Evolutionary conservation across 2,113 vertebrate species (phyloP), one percentile per base, ranked within the genome.

Genomic region (Galeopterus variegatus): DNA sequence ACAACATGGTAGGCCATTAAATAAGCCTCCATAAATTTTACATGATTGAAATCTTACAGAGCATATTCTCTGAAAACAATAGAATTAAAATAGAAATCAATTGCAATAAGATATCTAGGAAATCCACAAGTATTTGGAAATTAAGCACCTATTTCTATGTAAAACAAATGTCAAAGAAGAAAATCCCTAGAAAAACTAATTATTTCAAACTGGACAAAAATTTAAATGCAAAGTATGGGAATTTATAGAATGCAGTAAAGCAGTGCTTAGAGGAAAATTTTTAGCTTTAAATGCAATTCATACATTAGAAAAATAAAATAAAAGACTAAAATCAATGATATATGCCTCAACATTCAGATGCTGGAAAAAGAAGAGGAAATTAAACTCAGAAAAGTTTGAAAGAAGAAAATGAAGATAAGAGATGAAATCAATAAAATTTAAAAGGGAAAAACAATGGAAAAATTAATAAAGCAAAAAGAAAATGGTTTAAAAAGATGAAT

Each of bases 111-210:
- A 9, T 58, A 92, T 28, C 23, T 76, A 17, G 48, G 84, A 84
- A 65, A 62, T 31, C 13, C 31, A 33, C 5, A 45, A 58, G 45
- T 73, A 54, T 52, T 73, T 73, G 36, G 13, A 90, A 96, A 90
- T 56, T 86, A 73, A 86, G n/a, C 19, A 41, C 33, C 19, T n/a
- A 60, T 3, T 88, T 92, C 31, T 77, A 67, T 36, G 56, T 88
- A 88, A 88, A 77, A 64, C 23, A 92, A 88, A 92, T 54, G 70
- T 69, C 45, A 60, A 94, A 92, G 18, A 86, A 75, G 69, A 76
- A 77, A 65, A 81, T 67, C 12, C 18, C 31, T 75, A 52, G 14
- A 24, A 31, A 52, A 90, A 93, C 52, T 9, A 90, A 19, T 81
- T 56, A 56, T 79, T 72, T 85, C 31, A 93, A 80, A 70, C 10